Base-by-base conservation (phyloP, 35 echinoderm and acorn worm species). In the Acanthaster planci region DNA sequence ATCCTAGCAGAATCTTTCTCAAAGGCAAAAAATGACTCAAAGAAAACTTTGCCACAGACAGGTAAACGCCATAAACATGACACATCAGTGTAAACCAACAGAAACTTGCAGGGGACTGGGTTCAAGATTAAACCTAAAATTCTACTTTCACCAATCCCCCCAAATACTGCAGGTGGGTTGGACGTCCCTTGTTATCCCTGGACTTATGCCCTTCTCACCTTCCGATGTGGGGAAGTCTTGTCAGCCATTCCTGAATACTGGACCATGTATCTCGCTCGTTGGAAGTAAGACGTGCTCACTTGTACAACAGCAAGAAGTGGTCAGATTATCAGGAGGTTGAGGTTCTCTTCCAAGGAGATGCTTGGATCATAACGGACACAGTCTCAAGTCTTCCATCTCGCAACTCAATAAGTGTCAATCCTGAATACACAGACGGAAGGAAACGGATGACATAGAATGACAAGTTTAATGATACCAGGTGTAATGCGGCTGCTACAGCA, bases 191-290 rank as follows among this genome's bases (percentile, higher is more conserved):
- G n/a, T 6, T 47, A 47, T 12, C 42, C 42, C 42, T 47, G n/a
- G n/a, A n/a, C n/a, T n/a, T n/a, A n/a, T n/a, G n/a, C 42, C 12
- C 27, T 0, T 21, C 72, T 76, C n/a, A 86, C 84, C 84, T 86
- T 86, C 58, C 76, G 77, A 40, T 86, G 84, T 77, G 84, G 84
- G 78, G 84, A 86, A 39, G 64, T 76, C 76, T 86, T 86, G 67
- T 86, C 84, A 68, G 84, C 84, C 84, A 86, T 86, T 47, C 84
- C 64, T 72, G 64, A 72, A 34, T 72, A 72, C 64, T 72, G 64
- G 64, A 72, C 64, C 64, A 72, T 72, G 23, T 21, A 72, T 72
- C 64, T 72, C 7, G 64, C 64, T 72, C 64, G 64, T 72, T 72
- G 64, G 64, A 72, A 72, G 64, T 72, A 72, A 72, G 64, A 34